These are phyloP conservation scores for Cirrhinus mrigala DNA, from an alignment of 2,797 vertebrate genomes.

Conservation along the genomic window DNA sequence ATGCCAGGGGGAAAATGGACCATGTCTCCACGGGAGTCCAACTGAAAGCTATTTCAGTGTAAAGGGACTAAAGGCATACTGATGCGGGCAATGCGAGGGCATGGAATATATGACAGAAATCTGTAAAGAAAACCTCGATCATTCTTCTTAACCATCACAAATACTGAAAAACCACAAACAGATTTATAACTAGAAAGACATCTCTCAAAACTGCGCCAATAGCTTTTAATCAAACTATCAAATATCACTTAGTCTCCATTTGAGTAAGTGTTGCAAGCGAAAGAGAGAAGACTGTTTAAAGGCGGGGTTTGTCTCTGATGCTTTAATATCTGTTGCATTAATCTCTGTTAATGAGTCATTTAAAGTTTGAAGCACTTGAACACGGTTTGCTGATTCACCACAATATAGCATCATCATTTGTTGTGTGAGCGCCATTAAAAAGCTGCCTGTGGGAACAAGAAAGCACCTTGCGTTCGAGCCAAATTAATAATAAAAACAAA, in stretches of 20 bases:
- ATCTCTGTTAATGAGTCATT: conserved; percentile 53
- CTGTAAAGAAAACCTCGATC: conserved; percentile 23
- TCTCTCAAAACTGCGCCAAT: background rate
- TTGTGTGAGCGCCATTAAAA: conserved; percentile 19
- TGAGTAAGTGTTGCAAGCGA: background rate
- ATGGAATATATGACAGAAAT: conserved; percentile 32
- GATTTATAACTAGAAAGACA: background rate
- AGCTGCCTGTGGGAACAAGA: conserved; percentile 15
- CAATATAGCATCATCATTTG: conserved; percentile 19
- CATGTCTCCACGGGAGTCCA: conserved; percentile 44
- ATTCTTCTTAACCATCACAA: conserved; percentile 17
- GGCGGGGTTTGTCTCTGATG: conserved; percentile 11
- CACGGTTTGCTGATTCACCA: conserved; percentile 30
- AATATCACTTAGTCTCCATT: conserved; percentile 30
- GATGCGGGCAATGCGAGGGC: conserved; percentile 29
- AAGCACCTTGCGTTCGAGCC: background rate
- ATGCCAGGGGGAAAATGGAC: conserved; percentile 41
- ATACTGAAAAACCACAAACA: conserved; percentile 2
- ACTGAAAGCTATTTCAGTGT: conserved; percentile 53
- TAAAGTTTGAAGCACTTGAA: conserved; percentile 37
- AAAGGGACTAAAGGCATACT: conserved; percentile 44
- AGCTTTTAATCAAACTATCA: conserved; percentile 19
- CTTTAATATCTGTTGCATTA: conserved; percentile 13
- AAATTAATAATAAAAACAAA: conserved; percentile 29
- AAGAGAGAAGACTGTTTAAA: conserved; percentile 7